Conservation (phyloP, 2,888 invertebrate species). For the Machimus atricapillus region DNA sequence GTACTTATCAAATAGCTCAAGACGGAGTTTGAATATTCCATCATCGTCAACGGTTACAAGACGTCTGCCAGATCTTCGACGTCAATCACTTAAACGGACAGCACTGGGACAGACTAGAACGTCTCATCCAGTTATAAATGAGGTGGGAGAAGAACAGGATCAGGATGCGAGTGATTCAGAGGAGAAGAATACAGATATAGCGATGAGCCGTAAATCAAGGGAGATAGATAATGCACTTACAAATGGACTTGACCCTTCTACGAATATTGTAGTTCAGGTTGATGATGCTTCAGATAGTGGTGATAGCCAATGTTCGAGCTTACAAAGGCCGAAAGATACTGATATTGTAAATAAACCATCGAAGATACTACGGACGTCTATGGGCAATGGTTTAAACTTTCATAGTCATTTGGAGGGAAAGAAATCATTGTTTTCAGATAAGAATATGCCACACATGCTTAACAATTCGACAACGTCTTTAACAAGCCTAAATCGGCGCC, state of each 20-base stretch:
- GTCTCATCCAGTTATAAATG: conserved; percentile 45
- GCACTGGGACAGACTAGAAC: conserved; percentile 41
- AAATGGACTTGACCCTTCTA: conserved; percentile 39
- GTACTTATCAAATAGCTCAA: conserved; percentile 50
- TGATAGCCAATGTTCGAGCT: conserved; percentile 50
- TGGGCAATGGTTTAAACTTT: conserved; percentile 55
- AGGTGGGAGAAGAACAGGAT: conserved; percentile 29
- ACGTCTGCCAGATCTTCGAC: conserved; percentile 51
- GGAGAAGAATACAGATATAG: conserved; percentile 43
- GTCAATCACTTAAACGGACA: conserved; percentile 50
- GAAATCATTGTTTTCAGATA: conserved; percentile 58
- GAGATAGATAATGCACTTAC: conserved; percentile 12
- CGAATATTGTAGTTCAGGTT: conserved; percentile 19
- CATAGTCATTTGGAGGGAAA: conserved; percentile 59
- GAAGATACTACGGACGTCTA: conserved; percentile 49
- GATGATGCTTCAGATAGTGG: conserved; percentile 54
- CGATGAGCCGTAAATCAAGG: not conserved
- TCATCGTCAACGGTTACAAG: conserved; percentile 48
- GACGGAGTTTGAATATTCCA: conserved; percentile 57
- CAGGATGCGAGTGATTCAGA: conserved; percentile 43
- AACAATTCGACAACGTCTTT: conserved; percentile 60
- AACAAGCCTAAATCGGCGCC: conserved; percentile 57
- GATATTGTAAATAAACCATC: conserved; percentile 44
- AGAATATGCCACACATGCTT: conserved; percentile 51
- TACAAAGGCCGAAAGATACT: conserved; percentile 46